phyloP scores from a whole-genome alignment of 1,140 invertebrate genomes.

The Oscheius sp. region DNA sequence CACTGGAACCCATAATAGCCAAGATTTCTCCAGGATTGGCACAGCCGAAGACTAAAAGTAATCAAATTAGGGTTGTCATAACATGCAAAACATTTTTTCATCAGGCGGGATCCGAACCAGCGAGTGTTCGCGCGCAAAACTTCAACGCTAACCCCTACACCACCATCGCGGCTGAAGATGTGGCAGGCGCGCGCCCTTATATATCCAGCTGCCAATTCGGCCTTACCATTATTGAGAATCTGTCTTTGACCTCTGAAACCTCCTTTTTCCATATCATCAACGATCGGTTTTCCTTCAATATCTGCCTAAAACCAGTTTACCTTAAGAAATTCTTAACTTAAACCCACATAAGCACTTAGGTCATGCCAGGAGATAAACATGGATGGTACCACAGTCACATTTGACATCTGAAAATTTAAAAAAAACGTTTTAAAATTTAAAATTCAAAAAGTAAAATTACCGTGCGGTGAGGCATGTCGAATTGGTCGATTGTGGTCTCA shows the following conservation, averaged over 20 bases:
- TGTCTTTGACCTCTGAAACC: background rate
- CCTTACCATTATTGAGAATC: constrained; percentile 68
- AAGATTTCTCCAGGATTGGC: constrained; percentile 83
- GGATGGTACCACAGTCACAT: constrained; percentile 14
- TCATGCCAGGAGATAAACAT: constrained; percentile 37
- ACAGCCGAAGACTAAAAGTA: constrained; percentile 72
- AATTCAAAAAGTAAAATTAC: no score
- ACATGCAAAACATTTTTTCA: background rate
- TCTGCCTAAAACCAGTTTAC: background rate
- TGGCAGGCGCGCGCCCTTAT: no score
- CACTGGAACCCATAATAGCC: constrained; percentile 81
- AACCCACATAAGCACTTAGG: constrained; percentile 13
- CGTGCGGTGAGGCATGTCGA: no score
- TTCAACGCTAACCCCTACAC: background rate
- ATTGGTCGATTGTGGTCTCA: no score
- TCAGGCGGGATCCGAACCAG: no score
- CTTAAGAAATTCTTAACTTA: constrained; percentile 20
- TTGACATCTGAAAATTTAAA: constrained; percentile 20
- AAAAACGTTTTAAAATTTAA: no score
- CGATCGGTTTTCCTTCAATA: constrained; percentile 65
- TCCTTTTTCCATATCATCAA: background rate
- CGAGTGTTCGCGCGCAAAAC: no score
- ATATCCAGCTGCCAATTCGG: no score
- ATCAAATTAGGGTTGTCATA: constrained; percentile 1
- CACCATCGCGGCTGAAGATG: background rate